Conservation (phyloP, 2,888 invertebrate species). For the Drosophila ustulata region DNA sequence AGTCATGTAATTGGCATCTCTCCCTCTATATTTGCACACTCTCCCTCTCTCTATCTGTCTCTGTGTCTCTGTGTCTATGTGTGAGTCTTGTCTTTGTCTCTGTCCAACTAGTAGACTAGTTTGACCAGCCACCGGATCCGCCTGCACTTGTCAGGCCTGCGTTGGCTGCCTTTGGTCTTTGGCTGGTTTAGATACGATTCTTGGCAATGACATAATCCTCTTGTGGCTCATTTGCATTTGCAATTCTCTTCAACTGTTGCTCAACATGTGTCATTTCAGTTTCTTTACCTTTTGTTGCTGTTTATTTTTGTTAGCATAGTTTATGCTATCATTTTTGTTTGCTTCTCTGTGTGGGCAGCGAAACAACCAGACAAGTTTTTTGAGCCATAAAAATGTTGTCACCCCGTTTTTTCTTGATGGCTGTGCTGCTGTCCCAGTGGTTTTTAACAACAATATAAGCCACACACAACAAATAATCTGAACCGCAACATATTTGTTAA, state of each 20-base stretch:
- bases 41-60: background rate
- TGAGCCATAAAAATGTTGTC: constrained; percentile 57
- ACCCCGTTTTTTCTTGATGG: constrained; percentile 6
- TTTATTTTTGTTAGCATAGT: constrained; percentile 43
- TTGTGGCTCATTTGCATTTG: constrained; percentile 50
- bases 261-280: constrained; percentile 49
- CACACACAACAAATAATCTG: background rate
- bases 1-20: constrained; percentile 73
- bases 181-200: constrained; percentile 26
- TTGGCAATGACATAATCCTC: constrained; percentile 70
- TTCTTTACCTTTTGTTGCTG: constrained; percentile 30
- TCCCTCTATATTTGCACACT: background rate
- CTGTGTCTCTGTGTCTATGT: background rate
- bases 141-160: constrained; percentile 60
- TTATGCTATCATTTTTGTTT: constrained; percentile 38
- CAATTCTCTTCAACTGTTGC: constrained; percentile 36
- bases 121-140: constrained; percentile 62
- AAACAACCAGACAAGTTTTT: constrained; percentile 51
- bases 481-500: constrained; percentile 39
- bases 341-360: constrained; percentile 35
- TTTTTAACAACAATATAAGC: constrained; percentile 9
- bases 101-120: constrained; percentile 49
- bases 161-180: constrained; percentile 33
- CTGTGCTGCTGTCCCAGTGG: constrained; percentile 13
- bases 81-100: background rate